Conservation (phyloP, 2,888 invertebrate genomes). For the Pristionchus arcanus region DNA sequence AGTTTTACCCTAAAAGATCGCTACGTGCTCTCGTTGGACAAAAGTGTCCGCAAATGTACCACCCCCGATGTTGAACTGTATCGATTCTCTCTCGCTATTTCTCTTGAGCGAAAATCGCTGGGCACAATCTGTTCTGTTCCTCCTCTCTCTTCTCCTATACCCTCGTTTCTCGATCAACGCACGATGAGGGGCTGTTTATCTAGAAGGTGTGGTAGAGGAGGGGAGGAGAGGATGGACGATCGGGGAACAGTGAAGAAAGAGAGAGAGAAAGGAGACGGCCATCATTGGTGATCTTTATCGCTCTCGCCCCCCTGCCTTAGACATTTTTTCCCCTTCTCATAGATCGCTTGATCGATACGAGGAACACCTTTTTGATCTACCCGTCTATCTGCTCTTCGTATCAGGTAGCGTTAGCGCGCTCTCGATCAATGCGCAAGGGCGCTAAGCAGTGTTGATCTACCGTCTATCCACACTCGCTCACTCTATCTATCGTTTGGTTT, state of each 20-base stretch:
- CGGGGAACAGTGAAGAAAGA: not conserved
- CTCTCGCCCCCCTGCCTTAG: not conserved
- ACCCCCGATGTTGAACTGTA: not conserved
- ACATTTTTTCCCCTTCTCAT: not conserved
- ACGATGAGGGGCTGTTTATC: constrained; percentile 20
- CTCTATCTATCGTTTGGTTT: not conserved
- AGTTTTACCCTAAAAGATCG: not conserved
- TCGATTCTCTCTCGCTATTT: constrained; percentile 4
- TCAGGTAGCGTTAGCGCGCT: too few species aligned
- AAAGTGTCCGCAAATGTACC: not conserved
- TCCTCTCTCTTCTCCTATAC: not conserved
- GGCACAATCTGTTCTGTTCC: constrained; percentile 1
- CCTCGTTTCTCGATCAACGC: constrained; percentile 8
- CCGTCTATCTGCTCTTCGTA: not conserved
- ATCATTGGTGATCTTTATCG: constrained; percentile 35
- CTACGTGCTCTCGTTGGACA: not conserved
- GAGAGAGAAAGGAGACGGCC: not conserved
- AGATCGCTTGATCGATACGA: not conserved
- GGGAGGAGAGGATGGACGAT: not conserved
- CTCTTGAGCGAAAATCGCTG: not conserved
- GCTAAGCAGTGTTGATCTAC: not conserved
- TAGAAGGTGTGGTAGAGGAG: constrained; percentile 29
- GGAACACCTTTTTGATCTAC: not conserved
- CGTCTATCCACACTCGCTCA: not conserved
- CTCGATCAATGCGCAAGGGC: too few species aligned